Evolutionary conservation across 2,888 invertebrate species (phyloP), one percentile per base, ranked within the genome.

Genomic region (Hirtodrosophila alboralis): DNA sequence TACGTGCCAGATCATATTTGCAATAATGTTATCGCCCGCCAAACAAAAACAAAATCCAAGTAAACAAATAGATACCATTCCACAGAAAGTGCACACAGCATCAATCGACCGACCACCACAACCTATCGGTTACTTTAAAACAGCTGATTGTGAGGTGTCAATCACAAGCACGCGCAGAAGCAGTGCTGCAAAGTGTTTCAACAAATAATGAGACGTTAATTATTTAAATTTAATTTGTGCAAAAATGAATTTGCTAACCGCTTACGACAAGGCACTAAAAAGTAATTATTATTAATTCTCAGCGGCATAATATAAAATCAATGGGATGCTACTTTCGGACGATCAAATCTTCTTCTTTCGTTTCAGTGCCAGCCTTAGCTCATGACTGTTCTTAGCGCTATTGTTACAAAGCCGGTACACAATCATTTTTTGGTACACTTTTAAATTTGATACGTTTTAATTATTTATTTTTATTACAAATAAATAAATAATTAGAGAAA

Each of bases 21-120:
- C n/a, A 28, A 37, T 16, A 57, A 34, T 26, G 13, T 13, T n/a
- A 8, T 23, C 27, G 45, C 60, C 51, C 73, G 69, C 73, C 67
- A 61, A 66, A 48, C 38, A 64, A 37, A 13, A 40, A 44, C 59
- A 41, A 45, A 28, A 40, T 18, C 26, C 18, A 59, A 51, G 48
- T 65, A 59, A 65, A 54, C 49, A 64, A 59, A 52, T 40, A 21
- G 7, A 43, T 33, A 14, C 23, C 47, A 59, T 51, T 57, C 41
- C 16, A 8, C 21, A 36, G 27, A 27, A 33, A 12, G 28, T 21
- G 16, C n/a, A 59, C 51, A 48, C 13, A 1, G 4, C 18, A 8
- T 26, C 16, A 45, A 23, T 59, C 53, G 53, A 28, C 13, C 34
- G 13, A 34, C 59, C 53, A 16, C 53, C 59, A 40, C 30, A 10